Conservation (phyloP, 1,140 invertebrate species). For the Limonius californicus region DNA sequence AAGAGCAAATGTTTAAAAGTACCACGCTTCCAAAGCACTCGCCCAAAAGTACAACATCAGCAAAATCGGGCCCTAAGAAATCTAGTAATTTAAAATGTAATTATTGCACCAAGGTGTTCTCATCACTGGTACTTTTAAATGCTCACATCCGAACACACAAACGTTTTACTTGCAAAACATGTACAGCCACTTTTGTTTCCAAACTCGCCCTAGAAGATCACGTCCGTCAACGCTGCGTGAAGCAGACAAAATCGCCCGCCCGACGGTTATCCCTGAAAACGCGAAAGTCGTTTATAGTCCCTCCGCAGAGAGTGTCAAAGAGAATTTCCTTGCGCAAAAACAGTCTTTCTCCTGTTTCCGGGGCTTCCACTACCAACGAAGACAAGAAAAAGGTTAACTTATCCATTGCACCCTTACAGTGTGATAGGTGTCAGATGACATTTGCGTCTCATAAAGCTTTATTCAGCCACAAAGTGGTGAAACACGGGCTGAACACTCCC, state of each 20-base stretch:
- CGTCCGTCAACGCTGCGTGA: constrained; percentile 34
- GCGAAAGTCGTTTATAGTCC: constrained; percentile 24
- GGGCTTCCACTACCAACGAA: neutral
- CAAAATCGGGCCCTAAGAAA: constrained; percentile 5
- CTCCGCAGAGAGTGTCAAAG: constrained; percentile 15
- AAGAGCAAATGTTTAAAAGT: constrained; percentile 35
- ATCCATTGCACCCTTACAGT: too few relatives aligned
- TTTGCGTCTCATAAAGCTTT: constrained; percentile 30
- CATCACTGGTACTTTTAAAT: constrained; percentile 22
- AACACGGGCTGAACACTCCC: constrained; percentile 28
- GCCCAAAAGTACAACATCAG: constrained; percentile 29
- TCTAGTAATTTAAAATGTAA: constrained; percentile 25
- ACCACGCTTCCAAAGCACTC: constrained; percentile 31
- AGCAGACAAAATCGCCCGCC: constrained; percentile 19
- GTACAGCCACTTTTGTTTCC: constrained; percentile 30
- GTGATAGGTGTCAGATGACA: constrained; percentile 31
- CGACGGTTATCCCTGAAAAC: constrained; percentile 29
- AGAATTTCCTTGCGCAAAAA: neutral
- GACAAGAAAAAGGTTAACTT: constrained; percentile 10
- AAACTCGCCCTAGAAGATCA: constrained; percentile 35
- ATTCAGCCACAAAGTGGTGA: constrained; percentile 35
- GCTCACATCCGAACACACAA: constrained; percentile 34
- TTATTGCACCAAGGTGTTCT: constrained; percentile 33
- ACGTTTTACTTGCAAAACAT: constrained; percentile 30
- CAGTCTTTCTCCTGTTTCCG: too few relatives aligned